Evolutionary conservation across 2,797 vertebrate genomes (phyloP), one percentile per base, ranked within the genome.

Genomic region (Lagodon rhomboides): DNA sequence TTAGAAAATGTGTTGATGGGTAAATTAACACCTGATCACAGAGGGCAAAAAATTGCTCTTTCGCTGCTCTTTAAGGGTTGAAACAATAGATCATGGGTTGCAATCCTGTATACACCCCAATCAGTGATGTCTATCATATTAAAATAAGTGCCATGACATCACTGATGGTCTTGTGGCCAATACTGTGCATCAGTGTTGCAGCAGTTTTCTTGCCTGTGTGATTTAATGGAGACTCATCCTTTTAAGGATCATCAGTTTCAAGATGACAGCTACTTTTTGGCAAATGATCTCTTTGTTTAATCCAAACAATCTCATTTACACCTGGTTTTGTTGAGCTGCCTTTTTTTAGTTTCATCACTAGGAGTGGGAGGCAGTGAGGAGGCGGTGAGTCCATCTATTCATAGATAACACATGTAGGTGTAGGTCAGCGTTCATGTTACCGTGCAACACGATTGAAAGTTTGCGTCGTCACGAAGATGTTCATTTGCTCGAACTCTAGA

Each of bases 271-370:
- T 56, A 0, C 30, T 4, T 80, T 82, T 81, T 75, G 83, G 76
- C 64, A 80, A 43, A 87, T 77, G 59, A 74, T 60, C 79, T 86
- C 75, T 82, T 79, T 82, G 50, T 64, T 71, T 51, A 67, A 72
- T 20, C 18, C 12, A 27, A 50, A 20, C 2, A 0, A 46, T 17
- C n/a, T 58, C 10, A 22, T 54, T 50, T 34, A 43, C 55, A 18
- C 12, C 60, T 47, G 27, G 4, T 66, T 38, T 74, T 44, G 49
- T 7, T 8, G 9, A 43, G 0, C 3, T 17, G 44, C 0, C 22
- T 22, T 16, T 22, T 16, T 69, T 61, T 66, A 30, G 68, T 60
- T 22, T 38, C 12, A 16, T 20, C 10, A 0, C 23, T 16, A 3
- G 30, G 38, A 53, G 44, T 12, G 53, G 22, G 22, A 62, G 49